These are phyloP conservation scores for Mus pahari DNA, from an alignment of 2,113 vertebrate genomes.

Conservation along the genomic window DNA sequence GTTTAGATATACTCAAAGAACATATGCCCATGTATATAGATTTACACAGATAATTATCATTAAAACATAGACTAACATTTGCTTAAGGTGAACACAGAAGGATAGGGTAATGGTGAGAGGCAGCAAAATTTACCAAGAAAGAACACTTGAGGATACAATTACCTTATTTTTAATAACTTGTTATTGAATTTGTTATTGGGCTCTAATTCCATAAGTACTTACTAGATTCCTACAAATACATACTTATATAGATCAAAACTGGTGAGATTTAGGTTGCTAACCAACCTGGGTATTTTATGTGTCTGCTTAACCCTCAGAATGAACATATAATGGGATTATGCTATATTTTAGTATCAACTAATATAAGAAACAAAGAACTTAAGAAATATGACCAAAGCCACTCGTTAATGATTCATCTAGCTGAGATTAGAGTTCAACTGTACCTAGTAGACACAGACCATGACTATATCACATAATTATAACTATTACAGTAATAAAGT, in stretches of 20 bases:
- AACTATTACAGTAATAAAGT: not conserved
- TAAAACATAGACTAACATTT: not conserved
- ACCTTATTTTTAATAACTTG: not conserved
- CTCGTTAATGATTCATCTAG: not conserved
- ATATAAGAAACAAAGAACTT: not conserved
- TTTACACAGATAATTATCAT: not conserved
- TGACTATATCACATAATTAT: not conserved
- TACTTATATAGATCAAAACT: not conserved
- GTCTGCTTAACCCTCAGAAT: not conserved
- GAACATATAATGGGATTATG: not conserved
- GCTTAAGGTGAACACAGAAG: not conserved
- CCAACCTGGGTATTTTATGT: not conserved
- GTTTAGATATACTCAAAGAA: not conserved
- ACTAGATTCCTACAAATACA: not conserved
- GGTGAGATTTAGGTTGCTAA: not conserved
- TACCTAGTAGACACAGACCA: not conserved
- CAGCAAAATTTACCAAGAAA: not conserved
- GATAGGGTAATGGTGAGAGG: not conserved
- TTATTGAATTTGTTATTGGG: not conserved
- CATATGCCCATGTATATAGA: not conserved
- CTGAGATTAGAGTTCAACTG: not conserved
- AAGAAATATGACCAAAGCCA: not conserved
- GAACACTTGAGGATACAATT: no score
- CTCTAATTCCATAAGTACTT: not conserved
- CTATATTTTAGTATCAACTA: not conserved